Conservation (phyloP, 92 coral and sea anemone species). For the Heteractis magnifica region DNA sequence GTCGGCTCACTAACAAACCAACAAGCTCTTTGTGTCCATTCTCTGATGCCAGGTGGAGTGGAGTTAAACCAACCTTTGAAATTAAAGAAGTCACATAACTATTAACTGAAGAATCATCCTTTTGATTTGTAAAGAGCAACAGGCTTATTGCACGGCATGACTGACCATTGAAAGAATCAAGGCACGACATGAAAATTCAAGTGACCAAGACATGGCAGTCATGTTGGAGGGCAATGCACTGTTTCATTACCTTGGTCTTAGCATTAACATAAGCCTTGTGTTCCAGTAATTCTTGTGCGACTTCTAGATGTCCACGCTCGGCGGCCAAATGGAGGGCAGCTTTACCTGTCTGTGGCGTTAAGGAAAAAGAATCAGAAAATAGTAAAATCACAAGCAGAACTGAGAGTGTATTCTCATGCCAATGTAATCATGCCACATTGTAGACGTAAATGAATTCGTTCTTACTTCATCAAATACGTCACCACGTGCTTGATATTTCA, state of each 20-base stretch:
- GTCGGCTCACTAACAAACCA: constrained; percentile 75
- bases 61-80: constrained; percentile 80
- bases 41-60: constrained; percentile 91
- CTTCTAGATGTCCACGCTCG: constrained; percentile 92
- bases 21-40: constrained; percentile 92
- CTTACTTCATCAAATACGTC: constrained; percentile 92
- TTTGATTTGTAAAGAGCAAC: no score
- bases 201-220: neutral
- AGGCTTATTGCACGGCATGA: no score
- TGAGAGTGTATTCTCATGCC: neutral
- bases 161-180: no score
- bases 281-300: constrained; percentile 77
- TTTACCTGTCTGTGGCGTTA: constrained; percentile 69
- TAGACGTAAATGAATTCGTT: neutral
- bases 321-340: constrained; percentile 90
- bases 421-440: neutral
- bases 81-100: neutral
- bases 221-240: no score
- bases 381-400: no score
- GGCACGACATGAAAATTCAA: no score
- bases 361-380: neutral
- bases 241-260: constrained; percentile 76
- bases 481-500: constrained; percentile 88
- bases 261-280: constrained; percentile 94
- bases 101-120: neutral